Evolutionary conservation across 2,888 invertebrate species (phyloP).

Genomic region (Choreutis nemorana): DNA sequence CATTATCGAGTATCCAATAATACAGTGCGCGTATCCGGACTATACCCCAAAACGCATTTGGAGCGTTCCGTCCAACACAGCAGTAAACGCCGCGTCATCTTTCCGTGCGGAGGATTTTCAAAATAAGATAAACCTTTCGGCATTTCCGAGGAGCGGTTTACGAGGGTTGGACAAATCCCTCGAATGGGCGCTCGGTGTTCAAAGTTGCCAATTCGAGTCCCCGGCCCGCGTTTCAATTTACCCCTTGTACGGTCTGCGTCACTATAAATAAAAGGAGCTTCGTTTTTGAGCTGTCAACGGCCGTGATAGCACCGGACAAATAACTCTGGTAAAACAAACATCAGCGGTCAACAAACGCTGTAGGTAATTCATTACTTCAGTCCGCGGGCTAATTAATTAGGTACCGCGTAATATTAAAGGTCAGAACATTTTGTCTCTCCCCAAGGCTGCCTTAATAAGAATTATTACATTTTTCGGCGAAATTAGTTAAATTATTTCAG

Average conservation of each 20-base stretch:
- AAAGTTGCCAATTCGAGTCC: conserved; percentile 32
- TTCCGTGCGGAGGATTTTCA: conserved; percentile 23
- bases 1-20: conserved; percentile 21
- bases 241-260: conserved; percentile 29
- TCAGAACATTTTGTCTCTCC: too few species aligned
- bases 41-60: conserved; percentile 23
- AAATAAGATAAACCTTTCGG: conserved; percentile 37
- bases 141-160: conserved; percentile 38
- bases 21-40: conserved; percentile 20
- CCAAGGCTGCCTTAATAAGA: too few species aligned
- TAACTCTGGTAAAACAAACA: too few species aligned
- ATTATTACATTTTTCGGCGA: too few species aligned
- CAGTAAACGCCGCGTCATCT: conserved; percentile 28
- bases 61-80: conserved; percentile 11
- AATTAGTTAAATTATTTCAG: too few species aligned
- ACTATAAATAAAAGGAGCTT: conserved; percentile 32
- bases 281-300: conserved; percentile 28
- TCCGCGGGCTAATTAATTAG: too few species aligned
- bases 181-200: conserved; percentile 26
- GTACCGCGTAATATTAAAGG: too few species aligned
- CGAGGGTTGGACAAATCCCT: conserved; percentile 46
- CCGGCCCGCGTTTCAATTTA: conserved; percentile 46
- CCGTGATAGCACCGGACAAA: conserved; percentile 3
- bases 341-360: too few species aligned
- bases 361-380: too few species aligned